Evolutionary conservation across 2,797 vertebrate species (phyloP).

Genomic region (Sandelia bainsii): DNA sequence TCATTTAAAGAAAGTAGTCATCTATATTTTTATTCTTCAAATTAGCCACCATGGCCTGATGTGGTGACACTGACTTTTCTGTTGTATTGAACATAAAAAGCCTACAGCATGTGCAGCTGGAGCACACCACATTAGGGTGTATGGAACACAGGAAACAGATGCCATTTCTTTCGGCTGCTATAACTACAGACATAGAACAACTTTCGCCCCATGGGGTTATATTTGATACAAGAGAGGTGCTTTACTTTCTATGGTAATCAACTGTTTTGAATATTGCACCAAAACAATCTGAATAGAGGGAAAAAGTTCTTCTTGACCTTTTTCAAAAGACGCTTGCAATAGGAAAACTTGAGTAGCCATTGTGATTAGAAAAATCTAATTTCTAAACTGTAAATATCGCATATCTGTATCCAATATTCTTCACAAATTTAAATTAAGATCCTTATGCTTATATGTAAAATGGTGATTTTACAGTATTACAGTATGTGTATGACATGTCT

Average conservation of each 20-base stretch:
- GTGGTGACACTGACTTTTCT: slow-evolving; percentile 46
- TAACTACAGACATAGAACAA: slow-evolving; percentile 82
- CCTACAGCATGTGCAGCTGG: slow-evolving; percentile 74
- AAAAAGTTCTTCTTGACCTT: not conserved
- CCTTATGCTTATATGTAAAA: not conserved
- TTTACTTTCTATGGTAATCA: slow-evolving; percentile 77
- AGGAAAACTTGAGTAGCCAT: not conserved
- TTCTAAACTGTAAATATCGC: not conserved
- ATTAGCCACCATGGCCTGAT: slow-evolving; percentile 28
- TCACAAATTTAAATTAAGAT: not conserved
- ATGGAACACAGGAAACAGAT: slow-evolving; percentile 89
- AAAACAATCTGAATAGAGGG: slow-evolving; percentile 51
- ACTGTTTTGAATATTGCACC: slow-evolving; percentile 75
- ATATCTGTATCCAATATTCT: not conserved
- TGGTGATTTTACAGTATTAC: not conserved
- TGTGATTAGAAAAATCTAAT: slow-evolving; percentile 14
- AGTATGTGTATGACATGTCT: not conserved
- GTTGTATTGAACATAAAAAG: slow-evolving; percentile 62
- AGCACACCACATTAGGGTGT: slow-evolving; percentile 69
- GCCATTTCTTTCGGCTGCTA: slow-evolving; percentile 82
- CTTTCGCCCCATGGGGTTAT: slow-evolving; percentile 84
- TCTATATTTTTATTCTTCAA: slow-evolving; percentile 25
- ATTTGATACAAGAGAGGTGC: slow-evolving; percentile 62
- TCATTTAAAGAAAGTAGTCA: not conserved
- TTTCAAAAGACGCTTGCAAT: not conserved